Conservation (phyloP, 2,888 invertebrate species). For the Craniophora ligustri region DNA sequence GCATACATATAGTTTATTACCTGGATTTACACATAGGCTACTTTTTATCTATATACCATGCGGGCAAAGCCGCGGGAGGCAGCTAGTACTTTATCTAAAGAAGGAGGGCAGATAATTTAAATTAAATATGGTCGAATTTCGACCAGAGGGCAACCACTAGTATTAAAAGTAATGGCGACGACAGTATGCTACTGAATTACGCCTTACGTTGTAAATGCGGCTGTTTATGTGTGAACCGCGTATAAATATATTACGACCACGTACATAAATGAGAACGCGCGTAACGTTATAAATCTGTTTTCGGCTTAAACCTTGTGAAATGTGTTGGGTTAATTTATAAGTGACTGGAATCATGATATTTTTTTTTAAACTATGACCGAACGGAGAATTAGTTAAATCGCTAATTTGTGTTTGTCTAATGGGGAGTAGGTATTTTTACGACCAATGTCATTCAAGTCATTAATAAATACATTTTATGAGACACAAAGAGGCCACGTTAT, state of each 20-base stretch:
- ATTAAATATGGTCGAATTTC: no score
- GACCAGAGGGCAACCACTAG: no score
- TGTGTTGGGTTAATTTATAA: constrained; percentile 25
- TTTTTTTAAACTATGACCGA: constrained; percentile 25
- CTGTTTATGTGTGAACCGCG: not conserved
- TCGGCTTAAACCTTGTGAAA: constrained; percentile 8
- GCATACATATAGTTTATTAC: no score
- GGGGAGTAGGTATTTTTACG: constrained; percentile 1
- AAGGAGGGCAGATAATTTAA: no score
- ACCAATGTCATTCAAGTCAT: constrained; percentile 17
- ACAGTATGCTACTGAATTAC: not conserved
- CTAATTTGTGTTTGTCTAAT: constrained; percentile 25
- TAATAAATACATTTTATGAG: constrained; percentile 21
- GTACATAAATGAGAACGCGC: not conserved
- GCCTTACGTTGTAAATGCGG: not conserved
- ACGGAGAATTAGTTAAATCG: constrained; percentile 23
- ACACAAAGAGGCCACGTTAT: no score
- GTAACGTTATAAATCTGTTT: constrained; percentile 6
- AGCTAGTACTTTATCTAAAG: no score
- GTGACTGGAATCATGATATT: constrained; percentile 7
- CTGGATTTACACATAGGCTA: no score
- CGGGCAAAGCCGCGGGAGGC: no score
- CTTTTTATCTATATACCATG: no score
- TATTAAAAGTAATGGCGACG: no score
- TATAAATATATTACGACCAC: not conserved